Evolutionary conservation across 2,113 vertebrate genomes (phyloP), one percentile per base, ranked within the genome.

Genomic region (Hydropotes inermis): DNA sequence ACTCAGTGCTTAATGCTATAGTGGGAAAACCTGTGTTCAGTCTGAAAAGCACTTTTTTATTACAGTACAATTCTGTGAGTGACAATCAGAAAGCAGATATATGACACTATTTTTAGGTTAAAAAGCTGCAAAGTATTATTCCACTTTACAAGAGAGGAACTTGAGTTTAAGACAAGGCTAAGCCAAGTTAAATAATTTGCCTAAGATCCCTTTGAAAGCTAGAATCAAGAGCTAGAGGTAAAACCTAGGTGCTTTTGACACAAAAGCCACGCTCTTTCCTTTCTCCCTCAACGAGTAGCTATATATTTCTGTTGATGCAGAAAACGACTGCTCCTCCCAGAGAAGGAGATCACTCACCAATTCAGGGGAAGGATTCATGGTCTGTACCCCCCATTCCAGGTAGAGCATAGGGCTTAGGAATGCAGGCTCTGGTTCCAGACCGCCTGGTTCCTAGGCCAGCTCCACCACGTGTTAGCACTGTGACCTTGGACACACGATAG

Each of bases 181-280:
- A 93, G 79, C 45, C 61, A 97, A 95, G 94, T 79, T 64, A 93
- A 93, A 91, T 50, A 94, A 92, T 54, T 96, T 97, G 89, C 83
- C 89, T 74, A 84, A 89, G 87, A 89, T 70, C 78, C 64, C 79
- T 58, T 7, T 3, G 70, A 52, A 87, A 94, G 58, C 70, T 58
- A 45, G 52, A 89, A 64, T 67, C 39, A 87, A 79, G 85, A 95
- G 85, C 13, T 76, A 88, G 43, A 91, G n/a, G 91, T 87, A 89
- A 97, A 95, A 67, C 13, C 43, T 9, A 45, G 5, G 39, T 39
- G 33, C 13, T 89, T 92, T 33, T 4, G 57, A 94, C 36, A 30
- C 28, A 50, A 83, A 94, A 79, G 12, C 25, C 21, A 54, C 1
- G 0, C 25, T 45, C 19, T 54, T 61, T 64, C n/a, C 47, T 27